Base-by-base conservation (phyloP, 2,113 vertebrate genomes). In the pig (Sus scrofa) region DNA sequence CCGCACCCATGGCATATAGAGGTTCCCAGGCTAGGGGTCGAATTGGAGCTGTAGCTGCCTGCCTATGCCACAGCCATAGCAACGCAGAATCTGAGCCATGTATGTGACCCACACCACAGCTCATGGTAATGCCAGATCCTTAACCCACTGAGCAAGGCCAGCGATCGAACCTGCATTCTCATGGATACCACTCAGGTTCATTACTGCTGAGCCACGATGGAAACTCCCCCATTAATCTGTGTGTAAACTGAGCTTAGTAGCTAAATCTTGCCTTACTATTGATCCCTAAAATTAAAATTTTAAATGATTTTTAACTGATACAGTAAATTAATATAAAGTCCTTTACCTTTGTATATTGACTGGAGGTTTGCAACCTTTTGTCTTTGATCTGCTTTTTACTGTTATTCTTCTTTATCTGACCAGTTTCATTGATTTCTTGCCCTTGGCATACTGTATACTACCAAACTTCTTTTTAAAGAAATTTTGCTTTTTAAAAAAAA, bases 241-340 rank as follows among this genome's bases (percentile, higher is more conserved):
- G 78, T 94, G 44, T 70, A 83, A 39, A 88, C 22, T 74, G 50
- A 77, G 30, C 39, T 70, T 77, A 70, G 3, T 67, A 20, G 26
- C 10, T 30, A 32, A 54, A 74, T 32, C 65, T 32, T 75, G 24
- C 32, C 39, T 16, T 26, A 65, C 30, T 50, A 54, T 89, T 75
- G 62, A 9, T 19, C 32, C 26, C 14, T 10, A 4, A 65, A 73
- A 60, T 22, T 68, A 52, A 82, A 68, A 70, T 56, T 86, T 86
- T 19, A 95, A n/a, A 94, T 3, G 15, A 70, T 63, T 81, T 22
- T 79, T 94, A 92, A 7, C 50, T 89, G 78, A 50, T 70, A 75
- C 20, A 34, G 9, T 86, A 75, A 52, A 19, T 82, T 86, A 68
- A 74, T 63, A 60, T 12, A 58, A 89, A 82, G 12, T 52, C 84